Conservation (phyloP, 2,888 invertebrate genomes). For the Rhagonycha fulva region DNA sequence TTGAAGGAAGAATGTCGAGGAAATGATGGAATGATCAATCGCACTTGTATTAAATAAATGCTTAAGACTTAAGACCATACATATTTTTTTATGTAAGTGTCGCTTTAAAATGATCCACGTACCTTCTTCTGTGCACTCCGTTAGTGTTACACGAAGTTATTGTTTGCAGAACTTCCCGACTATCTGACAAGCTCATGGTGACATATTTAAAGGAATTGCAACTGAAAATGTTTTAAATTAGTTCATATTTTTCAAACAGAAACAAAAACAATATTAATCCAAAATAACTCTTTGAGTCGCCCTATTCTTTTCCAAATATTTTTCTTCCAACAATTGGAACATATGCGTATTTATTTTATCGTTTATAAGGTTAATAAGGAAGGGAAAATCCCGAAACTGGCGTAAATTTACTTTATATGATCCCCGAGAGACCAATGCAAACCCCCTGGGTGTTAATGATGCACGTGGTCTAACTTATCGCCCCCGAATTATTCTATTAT, state of each 20-base stretch:
- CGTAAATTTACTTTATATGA: conserved; percentile 27
- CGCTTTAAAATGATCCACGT: conserved; percentile 6
- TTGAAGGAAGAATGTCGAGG: neutral
- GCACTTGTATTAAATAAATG: neutral
- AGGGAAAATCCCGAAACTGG: conserved; percentile 28
- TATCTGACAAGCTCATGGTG: conserved; percentile 43
- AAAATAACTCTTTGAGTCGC: neutral
- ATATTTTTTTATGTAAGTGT: neutral
- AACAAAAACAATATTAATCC: neutral
- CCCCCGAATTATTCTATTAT: conserved; percentile 47
- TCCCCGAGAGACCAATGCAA: conserved; percentile 31
- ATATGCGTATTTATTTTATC: conserved; percentile 33
- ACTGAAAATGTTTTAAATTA: neutral
- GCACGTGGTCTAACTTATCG: conserved; percentile 48
- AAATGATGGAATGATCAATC: neutral
- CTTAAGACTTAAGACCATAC: neutral
- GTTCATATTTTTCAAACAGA: neutral
- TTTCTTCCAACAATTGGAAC: conserved; percentile 2
- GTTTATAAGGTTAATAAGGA: conserved; percentile 30
- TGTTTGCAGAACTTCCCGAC: conserved; percentile 52
- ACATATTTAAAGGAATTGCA: conserved; percentile 9
- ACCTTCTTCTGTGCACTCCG: conserved; percentile 30
- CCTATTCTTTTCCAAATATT: neutral
- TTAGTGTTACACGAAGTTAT: conserved; percentile 49
- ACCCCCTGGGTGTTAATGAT: conserved; percentile 22